Percentiles rank a stretch among this genome's conserved stretches.
Conservation (phyloP, 2,888 invertebrate genomes). For the Poecilobothrus nobilitatus region DNA sequence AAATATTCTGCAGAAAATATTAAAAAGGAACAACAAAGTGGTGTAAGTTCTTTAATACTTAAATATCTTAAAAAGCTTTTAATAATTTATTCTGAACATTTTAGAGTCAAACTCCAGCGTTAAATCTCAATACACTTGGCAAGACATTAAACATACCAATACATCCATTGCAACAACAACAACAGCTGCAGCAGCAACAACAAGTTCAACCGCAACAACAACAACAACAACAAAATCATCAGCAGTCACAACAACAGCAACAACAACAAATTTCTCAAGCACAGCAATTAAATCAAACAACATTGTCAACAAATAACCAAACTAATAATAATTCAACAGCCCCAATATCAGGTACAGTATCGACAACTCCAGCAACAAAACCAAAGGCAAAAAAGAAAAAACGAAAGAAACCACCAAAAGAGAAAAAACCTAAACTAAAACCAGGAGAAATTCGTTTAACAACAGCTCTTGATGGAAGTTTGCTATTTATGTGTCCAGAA, state of each 20-base stretch:
- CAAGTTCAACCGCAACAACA: conserved; percentile 27
- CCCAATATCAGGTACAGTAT: conserved; percentile 21
- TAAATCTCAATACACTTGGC: conserved; percentile 16
- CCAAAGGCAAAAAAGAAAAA: conserved; percentile 63
- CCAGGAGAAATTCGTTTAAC: conserved; percentile 76
- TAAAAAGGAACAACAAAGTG: conserved; percentile 60
- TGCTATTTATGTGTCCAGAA: conserved; percentile 76
- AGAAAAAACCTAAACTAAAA: conserved; percentile 69
- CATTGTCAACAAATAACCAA: conserved; percentile 35
- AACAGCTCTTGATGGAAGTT: conserved; percentile 73
- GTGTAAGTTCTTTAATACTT: conserved; percentile 30
- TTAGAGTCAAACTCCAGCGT: background rate
- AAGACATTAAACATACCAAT: conserved; percentile 19
- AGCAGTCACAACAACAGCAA: conserved; percentile 28
- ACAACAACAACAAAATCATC: conserved; percentile 31
- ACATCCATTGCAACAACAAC: conserved; percentile 26
- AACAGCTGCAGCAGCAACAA: conserved; percentile 29
- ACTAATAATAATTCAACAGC: conserved; percentile 31
- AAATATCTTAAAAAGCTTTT: background rate
- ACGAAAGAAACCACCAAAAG: conserved; percentile 61
- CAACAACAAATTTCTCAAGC: conserved; percentile 36
- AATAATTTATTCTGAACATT: too few relatives aligned
- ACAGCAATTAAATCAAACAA: conserved; percentile 38
- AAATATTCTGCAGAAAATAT: conserved; percentile 72
- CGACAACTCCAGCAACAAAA: conserved; percentile 24